These are phyloP conservation scores for Drosophila mercatorum DNA, from an alignment of 2,888 invertebrate species.

Conservation along the genomic window DNA sequence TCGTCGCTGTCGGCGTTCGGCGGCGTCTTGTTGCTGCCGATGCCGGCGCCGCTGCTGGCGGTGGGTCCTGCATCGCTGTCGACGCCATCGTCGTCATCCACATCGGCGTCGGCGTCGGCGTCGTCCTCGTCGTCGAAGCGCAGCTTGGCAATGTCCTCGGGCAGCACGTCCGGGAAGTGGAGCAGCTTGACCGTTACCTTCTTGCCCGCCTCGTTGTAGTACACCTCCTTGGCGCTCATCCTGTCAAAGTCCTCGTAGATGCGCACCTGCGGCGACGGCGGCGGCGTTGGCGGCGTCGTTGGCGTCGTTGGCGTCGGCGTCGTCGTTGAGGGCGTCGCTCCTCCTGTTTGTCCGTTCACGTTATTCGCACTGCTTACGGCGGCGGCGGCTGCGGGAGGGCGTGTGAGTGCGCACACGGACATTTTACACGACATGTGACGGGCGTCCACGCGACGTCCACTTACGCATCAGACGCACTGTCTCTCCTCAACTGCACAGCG, in stretches of 20 bases:
- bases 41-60: neutral
- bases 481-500: slow-evolving; percentile 10
- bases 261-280: slow-evolving; percentile 78
- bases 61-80: slow-evolving; percentile 32
- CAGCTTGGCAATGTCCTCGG: slow-evolving; percentile 83
- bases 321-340: neutral
- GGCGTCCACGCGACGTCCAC: slow-evolving; percentile 31
- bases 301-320: slow-evolving; percentile 5
- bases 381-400: slow-evolving; percentile 50
- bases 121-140: slow-evolving; percentile 77
- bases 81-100: slow-evolving; percentile 45
- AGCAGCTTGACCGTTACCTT: slow-evolving; percentile 84
- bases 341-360: slow-evolving; percentile 23
- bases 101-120: slow-evolving; percentile 28
- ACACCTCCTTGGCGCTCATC: slow-evolving; percentile 85
- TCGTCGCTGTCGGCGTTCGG: slow-evolving; percentile 49
- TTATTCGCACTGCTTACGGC: slow-evolving; percentile 19
- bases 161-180: slow-evolving; percentile 83
- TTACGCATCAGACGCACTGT: slow-evolving; percentile 49
- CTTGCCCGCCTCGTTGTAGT: slow-evolving; percentile 84
- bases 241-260: slow-evolving; percentile 85
- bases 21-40: slow-evolving; percentile 9
- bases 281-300: slow-evolving; percentile 59
- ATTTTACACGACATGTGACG: slow-evolving; percentile 78
- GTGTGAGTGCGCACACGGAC: slow-evolving; percentile 83